These are phyloP conservation scores for Lerema accius DNA, from an alignment of 1,140 invertebrate species.

Conservation along the genomic window DNA sequence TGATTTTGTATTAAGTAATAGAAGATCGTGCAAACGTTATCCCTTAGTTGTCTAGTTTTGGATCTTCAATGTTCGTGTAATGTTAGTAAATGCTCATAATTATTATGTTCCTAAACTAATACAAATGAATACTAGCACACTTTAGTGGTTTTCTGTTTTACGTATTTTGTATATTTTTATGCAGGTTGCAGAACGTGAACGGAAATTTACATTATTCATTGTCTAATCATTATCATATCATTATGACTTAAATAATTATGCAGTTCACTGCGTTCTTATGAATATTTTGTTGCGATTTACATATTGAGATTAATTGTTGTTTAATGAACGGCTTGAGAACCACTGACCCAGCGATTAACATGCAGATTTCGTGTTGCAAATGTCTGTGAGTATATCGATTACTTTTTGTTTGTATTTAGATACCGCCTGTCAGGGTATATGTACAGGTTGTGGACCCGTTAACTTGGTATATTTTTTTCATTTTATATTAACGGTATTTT, in stretches of 20 bases:
- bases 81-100: no score
- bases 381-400: conserved; percentile 5
- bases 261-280: not conserved
- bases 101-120: no score
- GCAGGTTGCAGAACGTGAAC: not conserved
- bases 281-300: not conserved
- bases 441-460: not conserved
- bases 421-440: not conserved
- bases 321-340: conserved; percentile 2
- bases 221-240: not conserved
- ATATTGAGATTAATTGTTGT: not conserved
- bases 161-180: not conserved
- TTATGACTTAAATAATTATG: not conserved
- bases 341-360: not conserved
- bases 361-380: conserved; percentile 5
- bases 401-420: conserved; percentile 10
- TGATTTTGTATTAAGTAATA: no score
- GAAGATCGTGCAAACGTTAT: no score
- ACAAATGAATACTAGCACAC: no score
- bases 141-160: no score
- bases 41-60: no score
- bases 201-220: conserved; percentile 4
- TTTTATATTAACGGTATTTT: not conserved
- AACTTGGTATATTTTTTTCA: not conserved
- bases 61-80: no score